Percentiles rank a stretch among this genome's conserved stretches.
phyloP scores from a whole-genome alignment of 2,888 invertebrate species.

The Drosophila subquinaria region DNA sequence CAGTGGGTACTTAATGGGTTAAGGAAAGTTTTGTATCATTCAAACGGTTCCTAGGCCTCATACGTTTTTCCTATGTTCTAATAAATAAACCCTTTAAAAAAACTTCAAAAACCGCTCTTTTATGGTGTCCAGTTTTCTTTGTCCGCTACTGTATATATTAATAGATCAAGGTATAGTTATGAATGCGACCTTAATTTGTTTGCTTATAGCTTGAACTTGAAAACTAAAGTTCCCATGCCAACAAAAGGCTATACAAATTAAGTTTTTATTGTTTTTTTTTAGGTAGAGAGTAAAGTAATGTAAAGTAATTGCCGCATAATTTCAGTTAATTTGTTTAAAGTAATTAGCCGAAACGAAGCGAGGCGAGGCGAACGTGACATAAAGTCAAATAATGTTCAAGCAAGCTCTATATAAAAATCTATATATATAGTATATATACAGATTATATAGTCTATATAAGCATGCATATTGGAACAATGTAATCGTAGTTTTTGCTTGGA shows the following conservation, averaged over 20 bases:
- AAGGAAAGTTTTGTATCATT: no score
- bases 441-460: conserved; percentile 9
- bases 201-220: conserved; percentile 26
- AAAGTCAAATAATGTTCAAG: conserved; percentile 29
- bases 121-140: no score
- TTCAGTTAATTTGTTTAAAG: conserved; percentile 53
- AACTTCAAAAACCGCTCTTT: no score
- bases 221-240: conserved; percentile 11
- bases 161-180: background rate
- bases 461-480: conserved; percentile 17
- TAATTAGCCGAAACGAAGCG: conserved; percentile 48
- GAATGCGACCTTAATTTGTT: conserved; percentile 11
- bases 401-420: conserved; percentile 1
- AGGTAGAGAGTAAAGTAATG: conserved; percentile 19
- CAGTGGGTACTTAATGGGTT: no score
- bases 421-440: conserved; percentile 8
- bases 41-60: no score
- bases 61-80: no score
- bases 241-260: conserved; percentile 16
- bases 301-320: conserved; percentile 50
- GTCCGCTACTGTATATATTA: no score
- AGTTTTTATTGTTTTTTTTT: conserved; percentile 9
- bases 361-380: conserved; percentile 51
- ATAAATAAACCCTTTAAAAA: no score
- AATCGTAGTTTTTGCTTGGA: conserved; percentile 25